phyloP scores from a whole-genome alignment of 2,797 vertebrate genomes.

The Sebastes goodei region DNA sequence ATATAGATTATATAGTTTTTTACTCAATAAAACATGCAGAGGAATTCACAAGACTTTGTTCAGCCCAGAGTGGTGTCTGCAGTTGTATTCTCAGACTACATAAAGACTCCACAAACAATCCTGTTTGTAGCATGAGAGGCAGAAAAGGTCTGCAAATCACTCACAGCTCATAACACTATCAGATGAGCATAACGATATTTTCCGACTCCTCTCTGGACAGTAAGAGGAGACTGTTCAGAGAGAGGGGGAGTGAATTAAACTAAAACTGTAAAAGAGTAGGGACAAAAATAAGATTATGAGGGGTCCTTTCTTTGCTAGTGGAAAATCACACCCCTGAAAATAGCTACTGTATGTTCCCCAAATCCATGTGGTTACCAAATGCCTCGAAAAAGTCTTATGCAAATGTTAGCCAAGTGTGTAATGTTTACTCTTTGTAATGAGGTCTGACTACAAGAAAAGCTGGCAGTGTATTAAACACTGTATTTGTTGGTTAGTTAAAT shows the following conservation, averaged over 20 bases:
- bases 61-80: background rate
- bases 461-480: background rate
- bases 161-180: background rate
- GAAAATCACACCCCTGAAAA: background rate
- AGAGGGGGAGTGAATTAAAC: background rate
- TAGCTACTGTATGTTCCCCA: background rate
- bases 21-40: background rate
- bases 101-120: background rate
- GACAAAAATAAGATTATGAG: too few species aligned
- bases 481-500: slow-evolving; percentile 3
- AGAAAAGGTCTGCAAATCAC: background rate
- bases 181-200: background rate
- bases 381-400: background rate
- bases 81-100: background rate
- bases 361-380: background rate
- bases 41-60: background rate
- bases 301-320: background rate
- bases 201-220: background rate
- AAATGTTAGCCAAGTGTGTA: background rate
- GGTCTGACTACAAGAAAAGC: background rate
- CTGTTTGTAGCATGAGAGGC: background rate
- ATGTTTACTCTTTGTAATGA: slow-evolving; percentile 8
- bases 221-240: background rate
- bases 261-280: background rate
- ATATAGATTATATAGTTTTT: background rate